Evolutionary conservation across 1,140 invertebrate genomes (phyloP).

Genomic region (Phthorimaea operculella): DNA sequence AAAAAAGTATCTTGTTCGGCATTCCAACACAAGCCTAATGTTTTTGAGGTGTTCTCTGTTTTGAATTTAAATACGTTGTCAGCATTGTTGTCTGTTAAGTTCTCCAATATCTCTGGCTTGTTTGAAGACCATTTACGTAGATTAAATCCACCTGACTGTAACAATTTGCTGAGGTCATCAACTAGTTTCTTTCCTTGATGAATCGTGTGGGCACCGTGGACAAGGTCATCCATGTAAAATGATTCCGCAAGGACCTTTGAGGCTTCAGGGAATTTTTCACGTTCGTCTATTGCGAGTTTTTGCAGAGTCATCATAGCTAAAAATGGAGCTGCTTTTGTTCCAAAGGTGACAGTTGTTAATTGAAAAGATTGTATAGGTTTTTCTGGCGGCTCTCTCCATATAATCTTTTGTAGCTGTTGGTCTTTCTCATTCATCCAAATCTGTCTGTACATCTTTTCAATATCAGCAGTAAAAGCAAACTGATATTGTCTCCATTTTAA

Average conservation of each 20-base stretch:
- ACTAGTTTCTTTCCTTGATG: constrained; percentile 18
- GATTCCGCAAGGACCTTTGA: constrained; percentile 9
- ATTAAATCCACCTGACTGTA: constrained; percentile 19
- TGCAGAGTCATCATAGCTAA: constrained; percentile 22
- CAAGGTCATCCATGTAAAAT: constrained; percentile 8
- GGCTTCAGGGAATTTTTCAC: constrained; percentile 10
- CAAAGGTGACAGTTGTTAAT: constrained; percentile 20
- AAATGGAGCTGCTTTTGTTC: constrained; percentile 31
- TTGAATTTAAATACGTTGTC: constrained; percentile 10
- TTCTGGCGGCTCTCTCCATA: constrained; percentile 28
- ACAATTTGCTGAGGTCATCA: constrained; percentile 24
- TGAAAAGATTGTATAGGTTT: constrained; percentile 26
- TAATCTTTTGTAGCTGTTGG: constrained; percentile 31
- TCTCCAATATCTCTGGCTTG: constrained; percentile 4
- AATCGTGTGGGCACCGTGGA: constrained; percentile 11
- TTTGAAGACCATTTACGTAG: constrained; percentile 30
- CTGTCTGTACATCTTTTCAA: constrained; percentile 39
- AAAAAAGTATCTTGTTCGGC: constrained; percentile 15
- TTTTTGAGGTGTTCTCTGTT: constrained; percentile 10
- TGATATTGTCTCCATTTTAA: constrained; percentile 29
- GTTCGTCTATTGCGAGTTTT: background rate
- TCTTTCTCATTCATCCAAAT: constrained; percentile 18
- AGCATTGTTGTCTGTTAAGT: background rate
- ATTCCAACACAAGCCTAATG: constrained; percentile 20
- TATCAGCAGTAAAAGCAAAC: constrained; percentile 35